Evolutionary conservation across 2,113 vertebrate species (phyloP).

Genomic region (Serinus canaria): DNA sequence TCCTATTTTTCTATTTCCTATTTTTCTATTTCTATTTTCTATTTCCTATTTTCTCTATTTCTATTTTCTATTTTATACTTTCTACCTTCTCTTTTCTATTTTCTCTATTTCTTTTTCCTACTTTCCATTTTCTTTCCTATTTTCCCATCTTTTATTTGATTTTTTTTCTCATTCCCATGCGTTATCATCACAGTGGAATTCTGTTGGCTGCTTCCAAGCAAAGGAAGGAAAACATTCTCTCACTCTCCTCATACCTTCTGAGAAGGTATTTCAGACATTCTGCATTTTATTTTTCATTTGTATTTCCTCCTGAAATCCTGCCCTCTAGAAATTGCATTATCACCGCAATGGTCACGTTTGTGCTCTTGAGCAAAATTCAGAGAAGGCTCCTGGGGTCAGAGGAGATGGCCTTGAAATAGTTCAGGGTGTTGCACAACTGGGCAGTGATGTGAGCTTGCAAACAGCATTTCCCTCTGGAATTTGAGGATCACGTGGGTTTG

Average conservation of each 20-base stretch:
- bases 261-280: background rate
- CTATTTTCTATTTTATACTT: too few relatives aligned
- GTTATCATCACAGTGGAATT: background rate
- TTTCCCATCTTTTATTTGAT: background rate
- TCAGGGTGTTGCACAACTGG: background rate
- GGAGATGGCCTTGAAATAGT: background rate
- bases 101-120: too few relatives aligned
- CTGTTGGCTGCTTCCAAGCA: background rate
- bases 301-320: background rate
- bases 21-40: too few relatives aligned
- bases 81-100: too few relatives aligned
- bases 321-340: background rate
- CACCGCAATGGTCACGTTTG: background rate
- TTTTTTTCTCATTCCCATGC: background rate
- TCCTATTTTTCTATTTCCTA: too few relatives aligned
- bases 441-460: background rate
- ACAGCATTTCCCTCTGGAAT: background rate
- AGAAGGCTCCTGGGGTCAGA: background rate
- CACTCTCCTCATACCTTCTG: background rate
- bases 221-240: background rate
- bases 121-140: background rate
- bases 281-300: background rate
- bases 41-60: too few relatives aligned
- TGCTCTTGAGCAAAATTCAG: background rate
- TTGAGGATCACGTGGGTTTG: background rate